Evolutionary conservation across 1,140 invertebrate species (phyloP).

Genomic region (Caenorhabditis briggsae): DNA sequence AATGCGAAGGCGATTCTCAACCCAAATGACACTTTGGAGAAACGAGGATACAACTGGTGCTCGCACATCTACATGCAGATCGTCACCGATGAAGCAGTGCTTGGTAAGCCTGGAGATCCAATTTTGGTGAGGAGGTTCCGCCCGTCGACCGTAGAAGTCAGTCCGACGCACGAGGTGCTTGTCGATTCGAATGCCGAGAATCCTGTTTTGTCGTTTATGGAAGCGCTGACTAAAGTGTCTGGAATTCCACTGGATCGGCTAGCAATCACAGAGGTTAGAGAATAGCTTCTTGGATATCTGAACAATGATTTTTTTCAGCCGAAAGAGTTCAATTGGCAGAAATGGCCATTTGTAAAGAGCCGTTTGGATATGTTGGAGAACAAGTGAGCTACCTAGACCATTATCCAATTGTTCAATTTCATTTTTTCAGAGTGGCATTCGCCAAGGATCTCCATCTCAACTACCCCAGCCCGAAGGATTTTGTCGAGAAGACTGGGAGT

Average conservation of each 20-base stretch:
- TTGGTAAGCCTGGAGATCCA: slow-evolving; percentile 55
- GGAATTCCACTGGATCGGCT: slow-evolving; percentile 59
- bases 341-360: slow-evolving; percentile 72
- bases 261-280: slow-evolving; percentile 56
- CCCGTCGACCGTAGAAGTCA: slow-evolving; percentile 76
- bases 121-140: slow-evolving; percentile 78
- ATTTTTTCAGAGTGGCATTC: background rate
- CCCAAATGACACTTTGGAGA: slow-evolving; percentile 20
- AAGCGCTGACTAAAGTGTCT: slow-evolving; percentile 31
- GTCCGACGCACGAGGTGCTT: slow-evolving; percentile 67
- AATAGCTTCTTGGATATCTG: background rate
- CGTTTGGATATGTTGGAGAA: slow-evolving; percentile 59
- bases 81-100: slow-evolving; percentile 8
- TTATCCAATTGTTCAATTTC: background rate
- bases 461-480: slow-evolving; percentile 20
- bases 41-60: background rate
- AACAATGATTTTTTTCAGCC: slow-evolving; percentile 38
- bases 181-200: slow-evolving; percentile 47
- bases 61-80: slow-evolving; percentile 49
- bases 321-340: slow-evolving; percentile 79
- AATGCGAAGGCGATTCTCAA: slow-evolving; percentile 35
- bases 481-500: slow-evolving; percentile 48
- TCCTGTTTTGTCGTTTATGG: slow-evolving; percentile 1
- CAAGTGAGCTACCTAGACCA: background rate
- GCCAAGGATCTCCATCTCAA: background rate